Evolutionary conservation across 2,888 invertebrate species (phyloP), one percentile per base, ranked within the genome.

Genomic region (Zhuqinia jingwanae): DNA sequence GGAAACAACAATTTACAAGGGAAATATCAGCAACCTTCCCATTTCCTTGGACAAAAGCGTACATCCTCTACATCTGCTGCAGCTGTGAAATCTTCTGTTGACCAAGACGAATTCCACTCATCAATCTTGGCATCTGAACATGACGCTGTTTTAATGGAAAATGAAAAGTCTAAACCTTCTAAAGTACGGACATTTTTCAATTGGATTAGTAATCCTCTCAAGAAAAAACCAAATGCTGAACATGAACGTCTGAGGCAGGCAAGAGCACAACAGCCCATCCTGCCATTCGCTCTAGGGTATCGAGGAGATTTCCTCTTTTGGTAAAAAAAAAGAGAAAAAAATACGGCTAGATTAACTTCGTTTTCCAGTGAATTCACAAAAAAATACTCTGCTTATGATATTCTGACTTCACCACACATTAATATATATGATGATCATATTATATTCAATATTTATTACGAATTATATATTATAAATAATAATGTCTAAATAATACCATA

Each of bases 301-400:
- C 58, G 75, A 25, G 82, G 82, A 13, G 82, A 82, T 22, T 82
- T 82, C 56, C 63, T 82, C 47, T 75, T 75, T 36, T 82, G 82
- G 82, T 82, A 75, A 27, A 75, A 63, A 1, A 56, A 47, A 22
- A 10, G 22, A n/a, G n/a, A n/a, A n/a, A n/a, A n/a, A n/a, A n/a
- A n/a, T n/a, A n/a, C n/a, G n/a, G n/a, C n/a, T n/a, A n/a, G n/a
- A n/a, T n/a, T n/a, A n/a, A n/a, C n/a, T n/a, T n/a, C n/a, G n/a
- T n/a, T n/a, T n/a, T n/a, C n/a, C n/a, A n/a, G n/a, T n/a, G n/a
- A n/a, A n/a, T n/a, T n/a, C n/a, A n/a, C n/a, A n/a, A n/a, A n/a
- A n/a, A n/a, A n/a, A n/a, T n/a, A n/a, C n/a, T n/a, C n/a, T n/a
- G n/a, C n/a, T n/a, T n/a, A n/a, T n/a, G n/a, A n/a, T n/a, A n/a